Evolutionary conservation across 2,113 vertebrate species (phyloP), one percentile per base, ranked within the genome.

Genomic region (Prionailurus bengalensis): DNA sequence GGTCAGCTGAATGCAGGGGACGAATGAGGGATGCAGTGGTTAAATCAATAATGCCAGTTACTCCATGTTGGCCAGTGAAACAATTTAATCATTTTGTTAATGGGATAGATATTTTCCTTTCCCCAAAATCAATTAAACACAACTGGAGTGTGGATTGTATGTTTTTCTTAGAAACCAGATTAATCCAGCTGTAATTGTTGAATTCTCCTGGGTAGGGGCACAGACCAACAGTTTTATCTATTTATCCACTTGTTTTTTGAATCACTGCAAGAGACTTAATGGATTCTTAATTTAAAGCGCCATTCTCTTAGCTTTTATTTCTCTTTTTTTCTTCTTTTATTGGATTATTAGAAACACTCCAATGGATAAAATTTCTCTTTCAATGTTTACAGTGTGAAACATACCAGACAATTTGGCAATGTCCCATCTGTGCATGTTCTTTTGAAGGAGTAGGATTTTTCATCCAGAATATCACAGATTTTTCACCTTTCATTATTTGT

Each of bases 71-170:
- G 36, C 23, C 15, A 65, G 36, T 36, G 29, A 85, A 91, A 74
- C 23, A 82, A 5, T 68, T 86, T 94, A 81, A 66, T 95, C 23
- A 19, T 78, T 98, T 86, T 48, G 65, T 94, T 97, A 85, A 92
- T 82, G 36, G 11, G 58, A 84, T 45, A 36, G 45, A 79, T 92
- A 84, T 80, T 86, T 74, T 79, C 68, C 45, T 92, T 91, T 55
- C 17, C 17, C 39, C 23, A 1, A 85, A 95, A 94, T 91, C 76
- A 97, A 83, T 95, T 92, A 94, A 83, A 89, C 89, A 31, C n/a
- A 82, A 55, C 48, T 78, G 21, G 58, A 93, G n/a, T 80, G 7
- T 79, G 16, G 33, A 78, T 42, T 90, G 15, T 27, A 31, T 73
- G 27, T 66, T 96, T 97, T 95, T n/a, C n/a, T 74, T 84, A 51